A percentile compares a stretch with the other conserved stretches of the same genome.
These are phyloP conservation scores for Tryphoninae sp. DNA, from an alignment of 2,888 invertebrate genomes.

Conservation along the genomic window DNA sequence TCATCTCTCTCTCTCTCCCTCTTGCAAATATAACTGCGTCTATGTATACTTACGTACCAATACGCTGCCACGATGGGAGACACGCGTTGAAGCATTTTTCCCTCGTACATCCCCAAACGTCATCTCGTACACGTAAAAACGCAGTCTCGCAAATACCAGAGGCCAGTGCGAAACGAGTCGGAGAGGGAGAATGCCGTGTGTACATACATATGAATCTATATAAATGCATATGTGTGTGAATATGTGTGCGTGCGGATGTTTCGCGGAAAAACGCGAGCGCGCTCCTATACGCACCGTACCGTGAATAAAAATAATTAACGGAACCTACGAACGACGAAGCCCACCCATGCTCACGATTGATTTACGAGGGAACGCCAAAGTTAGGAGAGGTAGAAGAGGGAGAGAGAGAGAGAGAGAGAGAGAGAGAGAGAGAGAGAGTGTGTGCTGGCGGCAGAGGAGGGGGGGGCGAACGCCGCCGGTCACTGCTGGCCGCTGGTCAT, in stretches of 20 bases:
- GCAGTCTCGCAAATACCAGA: slow-evolving; percentile 46
- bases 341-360: slow-evolving; percentile 70
- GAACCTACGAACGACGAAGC: slow-evolving; percentile 74
- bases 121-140: slow-evolving; percentile 47
- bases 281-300: slow-evolving; percentile 71
- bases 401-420: slow-evolving; percentile 63
- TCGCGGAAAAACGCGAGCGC: slow-evolving; percentile 62
- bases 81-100: slow-evolving; percentile 53
- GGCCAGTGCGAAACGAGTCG: slow-evolving; percentile 22
- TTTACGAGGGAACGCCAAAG: slow-evolving; percentile 74
- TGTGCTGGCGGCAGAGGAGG: slow-evolving; percentile 11
- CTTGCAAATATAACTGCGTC: slow-evolving; percentile 24
- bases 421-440: slow-evolving; percentile 39
- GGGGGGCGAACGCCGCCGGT: slow-evolving; percentile 45
- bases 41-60: slow-evolving; percentile 39
- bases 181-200: slow-evolving; percentile 43
- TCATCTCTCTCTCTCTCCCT: background rate
- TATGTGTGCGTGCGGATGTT: slow-evolving; percentile 42
- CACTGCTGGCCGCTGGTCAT: slow-evolving; percentile 67
- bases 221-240: background rate
- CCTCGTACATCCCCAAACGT: slow-evolving; percentile 24
- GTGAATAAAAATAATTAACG: slow-evolving; percentile 79
- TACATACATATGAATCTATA: slow-evolving; percentile 38
- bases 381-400: slow-evolving; percentile 67
- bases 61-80: slow-evolving; percentile 26